Conservation (phyloP, 1,140 invertebrate species). For the Drosophila cardini region DNA sequence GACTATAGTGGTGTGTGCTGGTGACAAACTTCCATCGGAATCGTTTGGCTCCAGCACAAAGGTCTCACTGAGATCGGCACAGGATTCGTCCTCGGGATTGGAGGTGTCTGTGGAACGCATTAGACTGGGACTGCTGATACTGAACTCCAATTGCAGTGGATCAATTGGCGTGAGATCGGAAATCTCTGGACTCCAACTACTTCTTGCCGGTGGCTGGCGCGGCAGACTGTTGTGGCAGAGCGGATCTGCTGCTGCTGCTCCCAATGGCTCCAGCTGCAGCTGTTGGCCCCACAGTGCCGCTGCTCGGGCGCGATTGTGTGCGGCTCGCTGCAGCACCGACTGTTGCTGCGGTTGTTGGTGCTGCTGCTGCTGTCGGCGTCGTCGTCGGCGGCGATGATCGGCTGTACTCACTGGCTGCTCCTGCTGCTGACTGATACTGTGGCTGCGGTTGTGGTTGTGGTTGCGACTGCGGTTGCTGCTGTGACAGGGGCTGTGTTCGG, state of each 20-base stretch:
- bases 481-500: slow-evolving; percentile 34
- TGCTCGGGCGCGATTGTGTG: slow-evolving; percentile 78
- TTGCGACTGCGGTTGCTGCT: no score
- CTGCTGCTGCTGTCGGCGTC: slow-evolving; percentile 44
- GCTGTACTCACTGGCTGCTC: slow-evolving; percentile 53
- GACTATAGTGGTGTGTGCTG: slow-evolving; percentile 72
- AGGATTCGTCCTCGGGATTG: slow-evolving; percentile 54
- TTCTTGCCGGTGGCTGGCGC: slow-evolving; percentile 77
- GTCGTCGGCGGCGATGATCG: slow-evolving; percentile 59
- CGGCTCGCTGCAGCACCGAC: slow-evolving; percentile 67
- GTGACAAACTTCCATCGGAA: slow-evolving; percentile 71
- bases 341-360: slow-evolving; percentile 35
- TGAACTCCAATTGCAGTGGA: slow-evolving; percentile 69
- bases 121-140: slow-evolving; percentile 83
- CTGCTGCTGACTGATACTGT: slow-evolving; percentile 40
- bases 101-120: slow-evolving; percentile 70
- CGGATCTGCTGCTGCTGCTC: slow-evolving; percentile 63
- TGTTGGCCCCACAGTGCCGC: slow-evolving; percentile 80
- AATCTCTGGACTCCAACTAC: slow-evolving; percentile 71
- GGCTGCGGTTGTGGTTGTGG: slow-evolving; percentile 35
- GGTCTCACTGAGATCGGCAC: slow-evolving; percentile 65
- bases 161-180: slow-evolving; percentile 48
- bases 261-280: slow-evolving; percentile 63
- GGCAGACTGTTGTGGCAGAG: slow-evolving; percentile 84
- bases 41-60: slow-evolving; percentile 46